Evolutionary conservation across 92 coral and sea anemone genomes (phyloP), one percentile per base, ranked within the genome.

Genomic region (Porites cylindrica): DNA sequence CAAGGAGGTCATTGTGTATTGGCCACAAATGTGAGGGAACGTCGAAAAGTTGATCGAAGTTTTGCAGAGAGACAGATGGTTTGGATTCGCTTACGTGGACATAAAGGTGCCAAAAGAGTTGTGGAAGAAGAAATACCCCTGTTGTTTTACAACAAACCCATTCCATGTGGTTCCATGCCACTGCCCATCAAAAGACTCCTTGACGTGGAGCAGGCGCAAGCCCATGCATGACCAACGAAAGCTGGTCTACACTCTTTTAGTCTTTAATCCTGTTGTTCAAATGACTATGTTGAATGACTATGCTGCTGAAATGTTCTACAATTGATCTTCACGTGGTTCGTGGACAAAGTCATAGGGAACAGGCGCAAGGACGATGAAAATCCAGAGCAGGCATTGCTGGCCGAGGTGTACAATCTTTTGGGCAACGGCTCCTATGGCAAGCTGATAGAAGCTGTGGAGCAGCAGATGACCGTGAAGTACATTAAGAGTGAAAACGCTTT

Each of bases 31-130:
- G 2, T 2, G 20, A 65, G 24, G 6, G 26, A 2, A 7, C 6
- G 8, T 60, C 17, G 0, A n/a, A 11, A 60, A 11, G 17, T 60
- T 60, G 11, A 16, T 10, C 1, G 65, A 16, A 16, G 11, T n/a
- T 4, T 7, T 60, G 16, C 11, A 16, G 16, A 1, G 12, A 60
- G 65, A 16, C 11, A 14, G 6, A 14, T 72, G 87, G 80, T 83
- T 83, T 58, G 81, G 87, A 14, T 72, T 70, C 18, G 87, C 78
- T 8, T 54, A 83, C 29, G 70, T 83, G n/a, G 79, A 83, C 65
- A 58, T 75, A 4, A 74, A 73, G 74, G 80, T 61, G 13, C 68
- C 88, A 5, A 9, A 18, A 23, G 23, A 74, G 12, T 67, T 74
- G 56, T 53, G 59, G 70, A 17, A 18, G 85, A 80, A n/a, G 85